Evolutionary conservation across 2,888 invertebrate genomes (phyloP).

Genomic region (Falcaria lacertinaria): DNA sequence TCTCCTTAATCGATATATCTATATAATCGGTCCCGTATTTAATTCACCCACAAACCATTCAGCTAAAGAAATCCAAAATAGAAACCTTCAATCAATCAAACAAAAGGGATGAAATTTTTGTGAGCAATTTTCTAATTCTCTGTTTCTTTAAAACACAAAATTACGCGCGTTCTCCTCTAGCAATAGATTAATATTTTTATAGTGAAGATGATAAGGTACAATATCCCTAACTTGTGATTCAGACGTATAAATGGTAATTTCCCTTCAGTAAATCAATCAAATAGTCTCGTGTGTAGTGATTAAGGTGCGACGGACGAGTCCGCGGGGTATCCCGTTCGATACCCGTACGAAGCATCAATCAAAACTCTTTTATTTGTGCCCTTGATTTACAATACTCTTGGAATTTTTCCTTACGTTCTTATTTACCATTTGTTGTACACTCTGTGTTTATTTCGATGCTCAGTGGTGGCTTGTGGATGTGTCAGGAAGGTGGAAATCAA

Average conservation of each 20-base stretch:
- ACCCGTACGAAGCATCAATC: conserved; percentile 53
- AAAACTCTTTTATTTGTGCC: conserved; percentile 45
- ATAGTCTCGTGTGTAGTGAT: conserved; percentile 25
- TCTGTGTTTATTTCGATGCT: too few relatives aligned
- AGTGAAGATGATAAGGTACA: not conserved
- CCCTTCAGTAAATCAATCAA: conserved; percentile 42
- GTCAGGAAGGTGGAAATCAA: too few relatives aligned
- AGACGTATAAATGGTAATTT: conserved; percentile 5
- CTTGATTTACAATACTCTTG: conserved; percentile 24
- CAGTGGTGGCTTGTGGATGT: too few relatives aligned
- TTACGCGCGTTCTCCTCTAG: too few relatives aligned
- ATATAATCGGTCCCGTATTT: too few relatives aligned
- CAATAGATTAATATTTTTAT: too few relatives aligned
- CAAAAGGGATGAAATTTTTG: conserved; percentile 15
- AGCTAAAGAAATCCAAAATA: conserved; percentile 8
- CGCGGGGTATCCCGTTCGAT: conserved; percentile 40
- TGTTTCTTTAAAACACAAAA: not conserved
- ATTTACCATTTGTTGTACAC: too few relatives aligned
- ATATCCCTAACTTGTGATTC: not conserved
- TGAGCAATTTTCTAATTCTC: conserved; percentile 24
- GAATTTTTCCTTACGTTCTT: not conserved
- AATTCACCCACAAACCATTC: conserved; percentile 15
- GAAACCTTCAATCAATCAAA: conserved; percentile 29
- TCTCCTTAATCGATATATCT: conserved; percentile 2
- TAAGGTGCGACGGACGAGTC: conserved; percentile 30